phyloP scores from a whole-genome alignment of 2,888 invertebrate species.

The Mellilla xanthometata region DNA sequence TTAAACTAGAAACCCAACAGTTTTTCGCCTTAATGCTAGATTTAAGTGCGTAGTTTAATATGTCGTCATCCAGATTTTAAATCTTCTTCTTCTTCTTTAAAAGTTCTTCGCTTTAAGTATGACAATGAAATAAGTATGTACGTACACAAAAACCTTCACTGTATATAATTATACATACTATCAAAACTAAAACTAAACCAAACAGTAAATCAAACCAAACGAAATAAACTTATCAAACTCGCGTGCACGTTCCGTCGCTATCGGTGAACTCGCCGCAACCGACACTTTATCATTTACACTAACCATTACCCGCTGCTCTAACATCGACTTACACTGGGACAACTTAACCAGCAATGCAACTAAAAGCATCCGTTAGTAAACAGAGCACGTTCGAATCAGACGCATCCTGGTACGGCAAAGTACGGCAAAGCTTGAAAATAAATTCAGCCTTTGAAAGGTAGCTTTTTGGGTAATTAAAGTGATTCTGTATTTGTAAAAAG shows the following conservation, averaged over 20 bases:
- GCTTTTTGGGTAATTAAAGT: constrained; percentile 57
- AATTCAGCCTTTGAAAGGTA: constrained; percentile 45
- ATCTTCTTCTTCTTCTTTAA: no score
- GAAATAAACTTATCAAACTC: constrained; percentile 14
- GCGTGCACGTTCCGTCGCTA: constrained; percentile 10
- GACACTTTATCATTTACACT: constrained; percentile 13
- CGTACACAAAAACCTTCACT: no score
- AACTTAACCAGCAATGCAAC: constrained; percentile 27
- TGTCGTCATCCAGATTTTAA: no score
- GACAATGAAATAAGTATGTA: no score
- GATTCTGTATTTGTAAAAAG: constrained; percentile 33
- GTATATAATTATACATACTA: no score
- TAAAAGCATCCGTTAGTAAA: constrained; percentile 11
- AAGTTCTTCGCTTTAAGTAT: no score
- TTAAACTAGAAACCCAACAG: no score
- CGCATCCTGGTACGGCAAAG: constrained; percentile 17
- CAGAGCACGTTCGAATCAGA: constrained; percentile 8
- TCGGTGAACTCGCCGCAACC: constrained; percentile 1
- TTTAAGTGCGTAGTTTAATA: no score
- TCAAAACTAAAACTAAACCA: background rate
- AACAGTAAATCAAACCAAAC: constrained; percentile 3
- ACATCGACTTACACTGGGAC: constrained; percentile 1
- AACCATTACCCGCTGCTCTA: constrained; percentile 24
- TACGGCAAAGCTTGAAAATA: constrained; percentile 30
- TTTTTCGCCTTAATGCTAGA: no score